Evolutionary conservation across 2,888 invertebrate species (phyloP), one percentile per base, ranked within the genome.

Genomic region (Steromphala cineraria): DNA sequence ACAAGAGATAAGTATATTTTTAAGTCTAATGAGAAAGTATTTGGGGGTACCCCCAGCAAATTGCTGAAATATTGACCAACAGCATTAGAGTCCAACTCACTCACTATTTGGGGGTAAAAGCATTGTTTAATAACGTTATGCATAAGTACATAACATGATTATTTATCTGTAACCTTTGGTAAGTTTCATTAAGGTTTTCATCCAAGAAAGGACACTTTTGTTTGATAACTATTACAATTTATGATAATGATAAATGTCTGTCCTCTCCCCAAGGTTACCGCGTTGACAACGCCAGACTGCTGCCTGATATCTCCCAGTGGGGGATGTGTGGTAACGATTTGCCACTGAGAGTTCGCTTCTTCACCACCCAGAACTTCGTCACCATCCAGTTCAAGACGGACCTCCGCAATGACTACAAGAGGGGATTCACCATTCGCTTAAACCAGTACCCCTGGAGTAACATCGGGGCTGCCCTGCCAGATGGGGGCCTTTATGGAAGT

Each of bases 321-420:
- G 89, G 89, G 40, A 53, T 89, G 1, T 89, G 89, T 84, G 89
- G 89, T 8, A 80, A 31, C 7, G 80, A 85, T 10, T 74, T 87
- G 10, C 85, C 87, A 0, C 80, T 77, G 52, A 62, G 78, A 13
- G 79, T 83, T 10, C 81, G 82, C 13, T 88, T 81, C 75, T 84
- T 82, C 36, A 87, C 88, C 17, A 84, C 87, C 24, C 85, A 87
- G 31, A 87, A 88, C 77, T 87, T 83, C 74, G 79, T 89, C 21
- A 87, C 89, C 5, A 82, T 89, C 40, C 87, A 88, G 84, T 89
- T 89, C 80, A 81, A 80, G 15, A 82, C 87, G 8, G 87, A 89
- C 71, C 83, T 81, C 52, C 77, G 81, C 21, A 74, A 78, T 15
- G 89, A 89, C 21, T 75, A 74, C 62, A 87, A 84, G 83, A 75